Base-by-base conservation (phyloP, 2,888 invertebrate species). In the Dryocosmus kuriphilus region DNA sequence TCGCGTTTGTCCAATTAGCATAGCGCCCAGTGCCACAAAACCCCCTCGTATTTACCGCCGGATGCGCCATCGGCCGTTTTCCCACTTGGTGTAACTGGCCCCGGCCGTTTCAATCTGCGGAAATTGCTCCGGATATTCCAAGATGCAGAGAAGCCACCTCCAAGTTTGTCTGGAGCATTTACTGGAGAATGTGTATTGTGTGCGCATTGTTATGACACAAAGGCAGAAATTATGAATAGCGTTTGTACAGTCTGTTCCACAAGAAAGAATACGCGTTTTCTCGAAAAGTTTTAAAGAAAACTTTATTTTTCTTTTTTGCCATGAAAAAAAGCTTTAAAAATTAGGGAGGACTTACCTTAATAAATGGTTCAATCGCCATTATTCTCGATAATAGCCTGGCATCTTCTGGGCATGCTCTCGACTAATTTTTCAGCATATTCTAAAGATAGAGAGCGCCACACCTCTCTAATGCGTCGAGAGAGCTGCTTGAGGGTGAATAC, bases 1-100 rank as follows among this genome's bases (percentile, higher is more conserved):
- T 79, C 75, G 75, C 80, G 76, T 82, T 82, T 79, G 80, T 77
- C 46, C 79, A 81, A 84, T 84, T 83, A 83, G 80, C 81, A 82
- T 82, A 79, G 74, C 62, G 61, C 60, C 81, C 76, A 73, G 9
- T 55, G 22, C 8, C 9, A 22, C 55, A n/a, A 55, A 22, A 55
- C 55, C 9, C 22, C 22, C 3, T 22, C 22, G 55, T 51, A n/a
- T 55, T 55, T 55, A 55, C 55, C 22, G 22, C 55, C n/a, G 55
- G 55, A 55, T 55, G 9, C n/a, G 55, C 22, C 55, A 9, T 55
- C 4, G 22, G 55, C 22, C 55, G 22, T 55, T 55, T 55, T 55
- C 19, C 22, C 22, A 55, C 22, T 55, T 55, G 55, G 22, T 55
- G 55, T 55, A 55, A 19, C 55, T 4, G 55, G 51, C 51, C n/a